phyloP scores from a whole-genome alignment of 2,888 invertebrate species.

The Anthophora plumipes region DNA sequence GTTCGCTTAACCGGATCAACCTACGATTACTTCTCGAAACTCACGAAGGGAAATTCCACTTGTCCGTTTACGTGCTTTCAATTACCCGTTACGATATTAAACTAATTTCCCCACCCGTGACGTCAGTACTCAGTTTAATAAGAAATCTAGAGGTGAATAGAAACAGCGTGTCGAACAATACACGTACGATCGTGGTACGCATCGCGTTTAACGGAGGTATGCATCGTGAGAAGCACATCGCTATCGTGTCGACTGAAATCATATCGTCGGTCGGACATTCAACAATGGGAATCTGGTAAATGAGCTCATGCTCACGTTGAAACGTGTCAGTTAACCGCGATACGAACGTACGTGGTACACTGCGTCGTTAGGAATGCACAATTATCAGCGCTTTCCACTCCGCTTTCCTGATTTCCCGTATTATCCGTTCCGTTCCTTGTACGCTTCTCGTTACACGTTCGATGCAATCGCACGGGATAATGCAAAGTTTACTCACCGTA shows the following conservation, averaged over 20 bases:
- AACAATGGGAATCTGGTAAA: slow-evolving; percentile 67
- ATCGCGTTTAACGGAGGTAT: slow-evolving; percentile 22
- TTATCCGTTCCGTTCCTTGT: slow-evolving; percentile 18
- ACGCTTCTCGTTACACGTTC: background rate
- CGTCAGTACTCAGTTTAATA: background rate
- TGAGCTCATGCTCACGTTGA: slow-evolving; percentile 62
- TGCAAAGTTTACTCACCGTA: slow-evolving; percentile 87
- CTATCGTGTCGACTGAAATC: slow-evolving; percentile 7
- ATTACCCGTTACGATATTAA: background rate
- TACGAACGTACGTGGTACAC: slow-evolving; percentile 26
- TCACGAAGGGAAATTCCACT: background rate
- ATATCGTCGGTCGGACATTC: slow-evolving; percentile 31
- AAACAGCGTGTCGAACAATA: background rate
- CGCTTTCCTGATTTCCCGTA: slow-evolving; percentile 16
- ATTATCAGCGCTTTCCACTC: slow-evolving; percentile 51
- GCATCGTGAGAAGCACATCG: slow-evolving; percentile 11
- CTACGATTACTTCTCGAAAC: background rate
- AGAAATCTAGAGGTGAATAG: background rate
- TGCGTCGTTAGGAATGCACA: slow-evolving; percentile 31
- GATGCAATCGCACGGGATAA: background rate
- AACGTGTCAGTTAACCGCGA: slow-evolving; percentile 57
- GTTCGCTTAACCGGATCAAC: background rate
- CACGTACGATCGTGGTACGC: background rate
- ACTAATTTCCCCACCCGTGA: too few species aligned
- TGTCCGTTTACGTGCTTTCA: background rate